Base-by-base conservation (phyloP, 2,113 vertebrate species). In the Hyperoodon ampullatus region DNA sequence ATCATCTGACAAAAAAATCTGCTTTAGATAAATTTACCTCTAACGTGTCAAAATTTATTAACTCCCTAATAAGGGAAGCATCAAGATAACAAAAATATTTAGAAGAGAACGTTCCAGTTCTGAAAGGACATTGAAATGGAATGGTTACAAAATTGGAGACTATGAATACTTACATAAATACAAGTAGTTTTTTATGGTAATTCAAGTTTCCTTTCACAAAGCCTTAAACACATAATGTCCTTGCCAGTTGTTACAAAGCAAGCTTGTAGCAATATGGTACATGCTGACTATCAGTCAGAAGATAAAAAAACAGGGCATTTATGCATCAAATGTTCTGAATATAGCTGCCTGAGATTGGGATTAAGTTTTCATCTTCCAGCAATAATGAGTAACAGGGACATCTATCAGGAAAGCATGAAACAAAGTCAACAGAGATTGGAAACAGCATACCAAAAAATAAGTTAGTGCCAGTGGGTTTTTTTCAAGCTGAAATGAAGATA, bases 261-360 rank as follows among this genome's bases (percentile, higher is more conserved):
- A 88, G 44, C 82, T 94, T 87, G 35, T 93, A 74, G 39, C 70
- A 80, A 47, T 72, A 93, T 35, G n/a, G 60, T 66, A 72, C 60
- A 81, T 14, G 35, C 44, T 77, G 75, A 65, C 39, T 87, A 88
- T 89, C 19, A 82, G 33, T 68, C 71, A 89, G n/a, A 95, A 92
- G 65, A 89, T 94, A 30, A 23, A 18, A 89, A 81, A 94, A 66
- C 61, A 81, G 35, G 11, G 11, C 42, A 92, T 77, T 90, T 33
- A 87, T 53, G 6, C 71, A 86, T 74, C 58, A 97, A 94, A 96
- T 72, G 11, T 82, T 95, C 82, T 68, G 35, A 91, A 47, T 93
- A 35, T 89, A 71, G 89, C 78, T 94, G 21, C 33, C 66, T n/a
- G 55, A 87, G 74, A 86, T 60, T 78, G 53, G 42, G 75, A 47